Percentiles rank a stretch among this genome's conserved stretches.
Evolutionary conservation across 2,888 invertebrate species (phyloP).

Genomic region (Altica lythri): DNA sequence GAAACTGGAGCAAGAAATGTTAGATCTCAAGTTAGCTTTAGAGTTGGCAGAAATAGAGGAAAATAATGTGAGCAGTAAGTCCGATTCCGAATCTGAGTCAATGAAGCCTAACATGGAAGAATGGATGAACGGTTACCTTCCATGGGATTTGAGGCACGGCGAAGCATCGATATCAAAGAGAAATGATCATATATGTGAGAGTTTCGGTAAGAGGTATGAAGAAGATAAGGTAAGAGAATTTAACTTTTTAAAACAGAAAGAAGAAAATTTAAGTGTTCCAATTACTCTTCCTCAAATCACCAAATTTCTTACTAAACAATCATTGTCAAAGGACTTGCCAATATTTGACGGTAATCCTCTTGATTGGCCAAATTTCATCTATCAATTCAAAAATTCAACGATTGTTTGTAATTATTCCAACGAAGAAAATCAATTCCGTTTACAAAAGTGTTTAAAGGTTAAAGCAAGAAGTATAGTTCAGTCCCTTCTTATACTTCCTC

Average conservation of each 20-base stretch:
- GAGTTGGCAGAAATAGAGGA: background rate
- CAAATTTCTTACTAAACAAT: background rate
- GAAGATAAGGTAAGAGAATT: no score
- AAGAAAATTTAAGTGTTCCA: background rate
- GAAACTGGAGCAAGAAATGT: background rate
- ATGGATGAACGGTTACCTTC: background rate
- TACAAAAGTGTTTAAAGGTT: slow-evolving; percentile 13
- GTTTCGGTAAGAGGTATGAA: no score
- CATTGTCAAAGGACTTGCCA: background rate
- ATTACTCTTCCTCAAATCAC: background rate
- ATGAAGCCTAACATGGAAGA: background rate
- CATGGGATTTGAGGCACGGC: background rate
- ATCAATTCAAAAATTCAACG: background rate
- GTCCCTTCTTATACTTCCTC: slow-evolving; percentile 5
- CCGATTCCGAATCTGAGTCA: background rate
- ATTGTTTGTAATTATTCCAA: slow-evolving; percentile 6
- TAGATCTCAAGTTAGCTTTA: background rate
- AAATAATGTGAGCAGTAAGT: background rate
- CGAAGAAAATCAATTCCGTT: slow-evolving; percentile 10
- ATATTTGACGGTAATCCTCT: slow-evolving; percentile 5
- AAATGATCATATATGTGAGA: no score
- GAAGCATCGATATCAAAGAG: no score
- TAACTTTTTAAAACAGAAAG: background rate
- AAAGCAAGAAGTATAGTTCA: slow-evolving; percentile 7
- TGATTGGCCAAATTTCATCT: slow-evolving; percentile 7